Conservation (phyloP, 2,797 vertebrate species). For the Coilia nasus region DNA sequence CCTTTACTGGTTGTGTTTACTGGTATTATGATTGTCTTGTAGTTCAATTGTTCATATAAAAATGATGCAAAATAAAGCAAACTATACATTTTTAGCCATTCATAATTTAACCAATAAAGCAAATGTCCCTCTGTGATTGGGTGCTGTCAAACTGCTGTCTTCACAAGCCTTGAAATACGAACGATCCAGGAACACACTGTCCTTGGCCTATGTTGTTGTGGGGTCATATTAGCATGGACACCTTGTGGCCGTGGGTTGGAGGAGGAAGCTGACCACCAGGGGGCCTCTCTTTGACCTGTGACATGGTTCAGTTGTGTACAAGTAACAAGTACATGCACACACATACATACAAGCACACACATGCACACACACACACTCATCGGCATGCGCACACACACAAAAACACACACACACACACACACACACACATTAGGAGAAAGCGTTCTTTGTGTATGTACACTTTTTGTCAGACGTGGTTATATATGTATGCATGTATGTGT, state of each 20-base stretch:
- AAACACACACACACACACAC: too few species aligned
- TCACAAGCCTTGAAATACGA: background rate
- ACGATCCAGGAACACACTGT: background rate
- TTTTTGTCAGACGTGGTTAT: too few species aligned
- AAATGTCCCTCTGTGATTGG: background rate
- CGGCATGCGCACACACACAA: too few species aligned
- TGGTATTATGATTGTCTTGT: conserved; percentile 7
- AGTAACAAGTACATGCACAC: background rate
- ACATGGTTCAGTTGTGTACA: background rate
- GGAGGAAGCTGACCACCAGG: background rate
- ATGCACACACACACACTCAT: background rate
- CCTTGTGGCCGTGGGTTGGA: background rate
- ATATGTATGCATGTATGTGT: too few species aligned
- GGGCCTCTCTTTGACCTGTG: background rate
- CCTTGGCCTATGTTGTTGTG: too few species aligned
- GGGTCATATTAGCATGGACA: background rate
- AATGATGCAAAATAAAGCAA: background rate
- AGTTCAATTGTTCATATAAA: background rate
- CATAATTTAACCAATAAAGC: background rate
- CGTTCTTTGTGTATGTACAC: too few species aligned
- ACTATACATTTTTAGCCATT: background rate
- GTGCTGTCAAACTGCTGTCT: background rate
- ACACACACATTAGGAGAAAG: too few species aligned
- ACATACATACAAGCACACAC: background rate
- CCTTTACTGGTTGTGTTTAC: background rate